Conservation (phyloP, 2,113 vertebrate genomes). For the Genyomyrus donnyi region DNA sequence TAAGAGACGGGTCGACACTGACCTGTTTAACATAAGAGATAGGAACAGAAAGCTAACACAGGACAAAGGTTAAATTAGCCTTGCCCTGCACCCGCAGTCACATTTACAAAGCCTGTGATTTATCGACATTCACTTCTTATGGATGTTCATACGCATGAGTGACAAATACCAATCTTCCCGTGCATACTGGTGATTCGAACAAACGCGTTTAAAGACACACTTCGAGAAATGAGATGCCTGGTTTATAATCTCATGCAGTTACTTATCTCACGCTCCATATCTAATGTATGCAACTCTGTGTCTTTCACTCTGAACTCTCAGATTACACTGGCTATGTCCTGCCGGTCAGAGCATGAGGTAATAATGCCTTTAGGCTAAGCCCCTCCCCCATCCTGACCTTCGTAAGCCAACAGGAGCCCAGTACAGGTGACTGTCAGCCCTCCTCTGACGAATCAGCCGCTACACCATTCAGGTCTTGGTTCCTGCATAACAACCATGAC, state of each 20-base stretch:
- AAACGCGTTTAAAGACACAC: not conserved
- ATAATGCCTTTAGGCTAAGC: not conserved
- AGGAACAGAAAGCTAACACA: too few relatives aligned
- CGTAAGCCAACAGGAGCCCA: not conserved
- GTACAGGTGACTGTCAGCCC: not conserved
- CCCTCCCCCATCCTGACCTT: not conserved
- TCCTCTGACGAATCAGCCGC: not conserved
- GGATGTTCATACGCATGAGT: not conserved
- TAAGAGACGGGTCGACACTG: too few relatives aligned
- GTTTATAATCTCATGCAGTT: not conserved
- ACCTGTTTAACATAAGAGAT: too few relatives aligned
- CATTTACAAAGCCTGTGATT: not conserved
- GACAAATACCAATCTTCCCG: not conserved
- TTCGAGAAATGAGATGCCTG: not conserved
- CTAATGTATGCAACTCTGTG: not conserved
- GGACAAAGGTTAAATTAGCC: not conserved
- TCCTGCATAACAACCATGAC: not conserved
- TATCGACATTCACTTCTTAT: not conserved
- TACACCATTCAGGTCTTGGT: not conserved
- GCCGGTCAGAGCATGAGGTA: not conserved
- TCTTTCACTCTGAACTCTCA: not conserved
- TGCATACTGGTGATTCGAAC: not conserved
- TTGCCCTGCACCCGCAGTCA: not conserved
- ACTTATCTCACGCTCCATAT: not conserved
- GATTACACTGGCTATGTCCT: not conserved